phyloP scores from a whole-genome alignment of 2,888 invertebrate species.

The Hylaea fasciaria region DNA sequence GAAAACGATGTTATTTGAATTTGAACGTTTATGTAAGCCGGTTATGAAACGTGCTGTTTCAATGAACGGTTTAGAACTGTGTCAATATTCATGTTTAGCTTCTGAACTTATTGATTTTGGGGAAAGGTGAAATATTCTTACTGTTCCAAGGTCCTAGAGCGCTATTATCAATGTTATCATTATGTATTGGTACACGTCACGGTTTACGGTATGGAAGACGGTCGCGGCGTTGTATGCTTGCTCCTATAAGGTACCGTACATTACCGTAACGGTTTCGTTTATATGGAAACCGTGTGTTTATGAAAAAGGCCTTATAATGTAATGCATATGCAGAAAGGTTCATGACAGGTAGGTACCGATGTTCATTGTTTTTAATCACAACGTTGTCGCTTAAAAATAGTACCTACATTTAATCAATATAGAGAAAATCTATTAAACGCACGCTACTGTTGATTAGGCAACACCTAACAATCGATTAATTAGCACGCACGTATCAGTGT shows the following conservation, averaged over 20 bases:
- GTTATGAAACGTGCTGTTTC: conserved; percentile 16
- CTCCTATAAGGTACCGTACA: no score
- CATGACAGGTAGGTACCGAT: no score
- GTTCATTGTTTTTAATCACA: no score
- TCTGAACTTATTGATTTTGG: background rate
- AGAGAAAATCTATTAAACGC: background rate
- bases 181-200: no score
- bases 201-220: no score
- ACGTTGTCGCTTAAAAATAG: background rate
- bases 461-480: background rate
- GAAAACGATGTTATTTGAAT: conserved; percentile 29
- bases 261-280: no score
- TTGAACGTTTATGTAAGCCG: conserved; percentile 12
- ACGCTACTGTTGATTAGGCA: background rate
- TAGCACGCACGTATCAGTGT: no score
- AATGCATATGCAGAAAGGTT: no score
- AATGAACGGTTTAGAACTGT: conserved; percentile 1
- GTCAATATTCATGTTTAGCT: background rate
- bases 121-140: background rate
- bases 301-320: no score
- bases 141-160: background rate
- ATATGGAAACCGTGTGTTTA: no score
- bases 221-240: no score
- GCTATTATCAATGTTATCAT: no score
- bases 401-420: background rate